These are phyloP conservation scores for Meloidogyne hapla DNA, from an alignment of 1,140 invertebrate species.

Conservation along the genomic window DNA sequence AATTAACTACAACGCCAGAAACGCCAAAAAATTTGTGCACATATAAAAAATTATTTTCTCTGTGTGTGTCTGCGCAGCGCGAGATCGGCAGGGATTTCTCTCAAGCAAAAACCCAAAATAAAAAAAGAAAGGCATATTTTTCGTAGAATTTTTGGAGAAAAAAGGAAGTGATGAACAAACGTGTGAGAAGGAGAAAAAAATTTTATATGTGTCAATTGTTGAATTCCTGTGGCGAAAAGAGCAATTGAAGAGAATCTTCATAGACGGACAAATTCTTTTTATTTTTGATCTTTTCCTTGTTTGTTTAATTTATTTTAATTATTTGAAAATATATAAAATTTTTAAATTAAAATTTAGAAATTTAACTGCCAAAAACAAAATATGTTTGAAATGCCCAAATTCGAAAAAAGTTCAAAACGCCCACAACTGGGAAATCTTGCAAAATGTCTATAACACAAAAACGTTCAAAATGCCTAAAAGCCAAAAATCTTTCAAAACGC, in stretches of 20 bases:
- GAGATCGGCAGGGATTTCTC: not conserved
- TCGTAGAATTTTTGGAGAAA: not conserved
- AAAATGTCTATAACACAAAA: too few relatives aligned
- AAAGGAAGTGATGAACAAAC: not conserved
- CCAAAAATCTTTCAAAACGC: too few relatives aligned
- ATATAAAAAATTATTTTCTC: not conserved
- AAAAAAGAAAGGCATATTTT: not conserved
- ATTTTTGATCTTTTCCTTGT: not conserved
- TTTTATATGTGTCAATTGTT: conserved; percentile 2
- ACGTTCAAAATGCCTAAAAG: too few relatives aligned
- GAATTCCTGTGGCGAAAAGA: not conserved
- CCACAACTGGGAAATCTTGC: not conserved
- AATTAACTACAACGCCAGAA: not conserved
- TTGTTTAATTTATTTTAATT: conserved; percentile 3
- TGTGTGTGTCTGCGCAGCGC: not conserved
- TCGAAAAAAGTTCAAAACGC: too few relatives aligned
- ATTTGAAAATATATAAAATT: not conserved
- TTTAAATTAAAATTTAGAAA: too few relatives aligned
- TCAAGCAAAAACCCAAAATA: not conserved
- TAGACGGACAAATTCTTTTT: not conserved
- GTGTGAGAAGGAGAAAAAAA: not conserved
- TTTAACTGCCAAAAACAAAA: not conserved
- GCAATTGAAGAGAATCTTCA: not conserved
- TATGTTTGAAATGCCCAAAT: too few relatives aligned
- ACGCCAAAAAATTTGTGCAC: not conserved